These are phyloP conservation scores for Danio aesculapii DNA, from an alignment of 2,797 vertebrate species.

Conservation along the genomic window DNA sequence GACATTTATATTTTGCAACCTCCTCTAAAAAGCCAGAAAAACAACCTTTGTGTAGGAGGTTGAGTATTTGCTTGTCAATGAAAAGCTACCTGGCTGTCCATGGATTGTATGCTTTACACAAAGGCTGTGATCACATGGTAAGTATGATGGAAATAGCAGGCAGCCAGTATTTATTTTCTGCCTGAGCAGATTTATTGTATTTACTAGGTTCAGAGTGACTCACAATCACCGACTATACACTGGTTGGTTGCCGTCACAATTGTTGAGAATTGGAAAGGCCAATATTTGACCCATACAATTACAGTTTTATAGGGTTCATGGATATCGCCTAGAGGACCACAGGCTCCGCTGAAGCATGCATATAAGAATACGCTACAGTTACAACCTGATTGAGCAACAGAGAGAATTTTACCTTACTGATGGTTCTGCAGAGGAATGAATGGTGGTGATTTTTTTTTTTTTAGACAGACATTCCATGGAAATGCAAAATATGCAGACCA, in stretches of 20 bases:
- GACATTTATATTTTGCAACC: constrained; percentile 16
- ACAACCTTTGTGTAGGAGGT: constrained; percentile 11
- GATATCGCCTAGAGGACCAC: constrained; percentile 31
- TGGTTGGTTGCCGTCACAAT: constrained; percentile 27
- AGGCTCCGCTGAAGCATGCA: constrained; percentile 19
- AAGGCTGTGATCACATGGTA: constrained; percentile 1
- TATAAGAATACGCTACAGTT: constrained; percentile 33
- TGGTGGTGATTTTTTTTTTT: too few species aligned
- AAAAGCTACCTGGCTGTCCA: constrained; percentile 16
- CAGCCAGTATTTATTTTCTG: constrained; percentile 40
- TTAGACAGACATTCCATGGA: neutral
- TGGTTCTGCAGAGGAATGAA: neutral
- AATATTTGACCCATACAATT: constrained; percentile 45
- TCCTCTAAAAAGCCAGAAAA: constrained; percentile 8
- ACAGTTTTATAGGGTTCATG: constrained; percentile 44
- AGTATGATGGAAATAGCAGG: constrained; percentile 13
- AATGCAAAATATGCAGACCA: neutral
- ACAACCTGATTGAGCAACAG: neutral
- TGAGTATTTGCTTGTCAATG: constrained; percentile 23
- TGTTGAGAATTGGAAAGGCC: constrained; percentile 29
- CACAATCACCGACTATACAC: constrained; percentile 27
- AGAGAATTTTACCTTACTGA: neutral
- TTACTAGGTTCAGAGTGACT: constrained; percentile 45
- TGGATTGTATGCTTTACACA: constrained; percentile 31
- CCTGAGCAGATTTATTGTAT: constrained; percentile 44